These are phyloP conservation scores for Brachionus sp. DNA, from an alignment of 1,140 invertebrate species.

Conservation along the genomic window DNA sequence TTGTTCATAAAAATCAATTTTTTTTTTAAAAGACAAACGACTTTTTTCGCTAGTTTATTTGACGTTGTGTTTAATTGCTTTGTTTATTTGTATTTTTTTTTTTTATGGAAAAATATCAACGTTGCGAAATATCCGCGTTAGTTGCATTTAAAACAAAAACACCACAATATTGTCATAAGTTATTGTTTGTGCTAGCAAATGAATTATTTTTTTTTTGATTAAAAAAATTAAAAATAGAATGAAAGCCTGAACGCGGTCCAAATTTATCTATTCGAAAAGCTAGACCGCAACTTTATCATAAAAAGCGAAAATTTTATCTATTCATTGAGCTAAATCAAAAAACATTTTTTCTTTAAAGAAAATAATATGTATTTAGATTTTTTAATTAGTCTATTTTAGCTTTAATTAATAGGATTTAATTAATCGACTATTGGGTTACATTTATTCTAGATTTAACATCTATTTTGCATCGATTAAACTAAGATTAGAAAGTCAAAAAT, in stretches of 20 bases:
- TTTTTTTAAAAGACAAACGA: background rate
- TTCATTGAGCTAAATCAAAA: background rate
- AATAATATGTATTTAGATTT: background rate
- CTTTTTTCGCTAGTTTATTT: background rate
- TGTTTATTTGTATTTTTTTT: background rate
- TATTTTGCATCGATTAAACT: background rate
- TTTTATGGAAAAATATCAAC: background rate
- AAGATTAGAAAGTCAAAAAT: background rate
- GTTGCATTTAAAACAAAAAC: background rate
- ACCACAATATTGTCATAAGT: background rate
- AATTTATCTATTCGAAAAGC: background rate
- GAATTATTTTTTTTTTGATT: background rate
- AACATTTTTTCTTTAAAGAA: background rate
- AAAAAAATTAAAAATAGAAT: background rate
- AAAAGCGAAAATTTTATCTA: background rate
- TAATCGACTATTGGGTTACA: background rate
- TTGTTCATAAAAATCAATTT: background rate
- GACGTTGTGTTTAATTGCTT: background rate
- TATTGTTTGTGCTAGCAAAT: background rate
- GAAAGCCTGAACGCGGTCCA: too few relatives aligned
- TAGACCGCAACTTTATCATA: background rate
- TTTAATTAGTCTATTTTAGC: background rate
- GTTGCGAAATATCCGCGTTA: background rate
- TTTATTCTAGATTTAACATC: background rate
- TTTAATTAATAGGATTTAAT: constrained; percentile 6